Evolutionary conservation across 2,888 invertebrate genomes (phyloP), one percentile per base, ranked within the genome.

Genomic region (Dasysyrphus tricinctus): DNA sequence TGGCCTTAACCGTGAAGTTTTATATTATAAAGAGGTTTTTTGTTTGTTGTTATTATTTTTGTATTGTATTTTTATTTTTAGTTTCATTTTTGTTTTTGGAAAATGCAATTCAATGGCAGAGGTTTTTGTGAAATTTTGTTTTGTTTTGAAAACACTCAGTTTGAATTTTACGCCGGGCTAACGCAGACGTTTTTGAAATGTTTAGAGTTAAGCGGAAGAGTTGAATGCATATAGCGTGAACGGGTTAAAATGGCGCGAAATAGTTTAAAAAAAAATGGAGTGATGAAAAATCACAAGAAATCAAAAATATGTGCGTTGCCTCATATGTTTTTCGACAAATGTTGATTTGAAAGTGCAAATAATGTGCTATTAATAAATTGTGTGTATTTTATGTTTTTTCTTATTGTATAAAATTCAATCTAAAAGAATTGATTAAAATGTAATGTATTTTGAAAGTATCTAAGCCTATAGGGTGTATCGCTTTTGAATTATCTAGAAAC

Each of bases 101-200:
- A 88, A 69, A 69, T 80, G 78, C 80, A 86, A 74, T 86, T 74
- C 74, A 42, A 63, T 72, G 72, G 12, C 61, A 47, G 47, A 63
- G 37, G 54, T 69, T 81, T 75, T 88, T 88, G 80, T 86, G 80
- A 88, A 83, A 87, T 76, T 82, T 49, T 54, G 51, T 69, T 78
- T 69, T 87, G 87, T 92, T 90, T 90, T 90, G 90, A 91, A 91
- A 90, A 89, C 85, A 91, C 90, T 92, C 92, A 92, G 92, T 92
- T 90, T 90, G 90, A 90, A 89, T 89, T 89, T 88, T 90, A 88
- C 89, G 88, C 89, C 87, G 90, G 89, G 89, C 88, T 82, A 49
- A 91, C 88, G 88, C 88, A 89, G 91, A 91, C 90, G 91, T 74
- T 81, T 74, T 63, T 73, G 42, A n/a, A 54, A 54, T 14, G 37